Evolutionary conservation across 2,888 invertebrate genomes (phyloP).

Genomic region (Diaphora mendica): DNA sequence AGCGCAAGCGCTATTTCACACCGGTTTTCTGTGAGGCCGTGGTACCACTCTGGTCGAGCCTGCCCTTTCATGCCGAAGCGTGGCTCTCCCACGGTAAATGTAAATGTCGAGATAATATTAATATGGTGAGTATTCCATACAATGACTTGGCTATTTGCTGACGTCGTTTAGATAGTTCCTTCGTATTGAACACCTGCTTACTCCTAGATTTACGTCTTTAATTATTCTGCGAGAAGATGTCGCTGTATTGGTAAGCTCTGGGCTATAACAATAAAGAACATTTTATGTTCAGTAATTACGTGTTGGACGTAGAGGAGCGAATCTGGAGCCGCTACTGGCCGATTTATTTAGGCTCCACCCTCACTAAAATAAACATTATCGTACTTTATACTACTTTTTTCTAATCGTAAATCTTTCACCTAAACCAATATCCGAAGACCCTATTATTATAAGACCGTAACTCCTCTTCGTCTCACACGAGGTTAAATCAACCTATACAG

Average conservation of each 20-base stretch:
- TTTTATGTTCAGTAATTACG: slow-evolving; percentile 20
- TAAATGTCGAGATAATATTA: background rate
- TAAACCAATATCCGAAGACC: background rate
- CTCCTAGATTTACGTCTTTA: slow-evolving; percentile 34
- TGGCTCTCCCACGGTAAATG: too few species aligned
- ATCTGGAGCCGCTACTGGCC: background rate
- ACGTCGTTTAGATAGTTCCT: background rate
- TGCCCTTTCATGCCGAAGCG: too few species aligned
- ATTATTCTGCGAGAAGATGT: slow-evolving; percentile 31
- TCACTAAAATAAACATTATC: slow-evolving; percentile 6
- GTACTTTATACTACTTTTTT: background rate
- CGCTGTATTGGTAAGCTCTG: slow-evolving; percentile 13
- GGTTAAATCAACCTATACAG: background rate
- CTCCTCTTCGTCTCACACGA: background rate
- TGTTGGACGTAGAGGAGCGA: slow-evolving; percentile 6
- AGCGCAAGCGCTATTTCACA: too few species aligned
- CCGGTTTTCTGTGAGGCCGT: too few species aligned
- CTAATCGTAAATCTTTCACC: background rate
- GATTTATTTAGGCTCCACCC: slow-evolving; percentile 3
- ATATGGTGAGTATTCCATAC: background rate
- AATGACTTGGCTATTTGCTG: background rate
- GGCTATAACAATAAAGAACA: slow-evolving; percentile 24
- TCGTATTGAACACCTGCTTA: slow-evolving; percentile 5
- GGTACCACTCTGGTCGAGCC: too few species aligned
- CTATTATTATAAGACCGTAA: background rate